Percentiles rank a stretch among this genome's conserved stretches.
phyloP scores from a whole-genome alignment of 2,797 vertebrate genomes.

The Meda fulgida region DNA sequence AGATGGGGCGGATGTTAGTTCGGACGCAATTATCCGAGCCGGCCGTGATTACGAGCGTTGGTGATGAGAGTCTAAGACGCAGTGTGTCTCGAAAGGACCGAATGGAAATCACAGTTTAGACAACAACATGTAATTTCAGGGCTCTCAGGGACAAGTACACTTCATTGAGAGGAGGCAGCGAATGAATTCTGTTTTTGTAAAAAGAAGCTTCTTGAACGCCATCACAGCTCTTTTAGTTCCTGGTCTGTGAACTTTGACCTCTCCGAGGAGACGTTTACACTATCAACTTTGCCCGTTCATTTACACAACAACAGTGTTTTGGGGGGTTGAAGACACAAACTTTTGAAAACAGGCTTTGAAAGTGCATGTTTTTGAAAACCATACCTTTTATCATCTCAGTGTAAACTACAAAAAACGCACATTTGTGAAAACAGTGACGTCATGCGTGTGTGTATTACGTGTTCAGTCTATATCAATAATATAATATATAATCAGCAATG shows the following conservation, averaged over 20 bases:
- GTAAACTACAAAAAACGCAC: not conserved
- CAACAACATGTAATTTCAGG: not conserved
- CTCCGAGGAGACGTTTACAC: not conserved
- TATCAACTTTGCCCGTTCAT: not conserved
- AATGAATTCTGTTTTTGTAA: not conserved
- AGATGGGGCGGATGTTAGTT: not conserved
- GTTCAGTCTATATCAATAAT: not conserved
- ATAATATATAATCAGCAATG: not conserved
- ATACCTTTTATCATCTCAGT: not conserved
- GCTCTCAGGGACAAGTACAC: not conserved
- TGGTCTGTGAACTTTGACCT: not conserved
- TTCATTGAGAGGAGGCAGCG: not conserved
- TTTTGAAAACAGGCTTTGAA: not conserved
- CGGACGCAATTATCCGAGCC: not conserved
- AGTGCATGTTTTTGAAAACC: not conserved
- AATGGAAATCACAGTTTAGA: conserved; percentile 8
- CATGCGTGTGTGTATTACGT: not conserved
- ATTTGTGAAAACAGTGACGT: not conserved
- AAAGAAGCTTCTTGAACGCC: not conserved
- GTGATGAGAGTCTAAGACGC: not conserved
- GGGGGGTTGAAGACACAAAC: not conserved
- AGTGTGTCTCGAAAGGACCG: not conserved
- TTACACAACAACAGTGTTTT: not conserved
- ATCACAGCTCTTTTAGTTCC: not conserved
- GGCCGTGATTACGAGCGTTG: not conserved